Conservation (phyloP, 2,797 vertebrate species). For the Streptopelia turtur region DNA sequence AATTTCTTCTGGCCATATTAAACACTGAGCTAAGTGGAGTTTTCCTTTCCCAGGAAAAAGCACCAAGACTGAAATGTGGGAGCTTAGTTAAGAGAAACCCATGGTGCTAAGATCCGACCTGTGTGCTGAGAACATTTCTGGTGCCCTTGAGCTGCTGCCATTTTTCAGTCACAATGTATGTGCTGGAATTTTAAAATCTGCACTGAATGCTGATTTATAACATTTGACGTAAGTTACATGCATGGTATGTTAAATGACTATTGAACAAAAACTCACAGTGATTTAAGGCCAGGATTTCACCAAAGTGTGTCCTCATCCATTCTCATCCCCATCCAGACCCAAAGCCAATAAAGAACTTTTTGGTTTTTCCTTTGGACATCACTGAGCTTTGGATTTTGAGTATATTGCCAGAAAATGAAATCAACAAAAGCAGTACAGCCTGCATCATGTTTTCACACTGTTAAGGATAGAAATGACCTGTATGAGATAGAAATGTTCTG, state of each 20-base stretch:
- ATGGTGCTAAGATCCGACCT: neutral
- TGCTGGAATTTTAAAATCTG: neutral
- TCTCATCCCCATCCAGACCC: neutral
- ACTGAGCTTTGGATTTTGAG: neutral
- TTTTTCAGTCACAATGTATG: neutral
- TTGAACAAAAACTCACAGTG: neutral
- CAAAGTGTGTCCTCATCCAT: neutral
- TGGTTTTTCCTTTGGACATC: neutral
- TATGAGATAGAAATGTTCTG: too few relatives aligned
- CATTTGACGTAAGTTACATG: neutral
- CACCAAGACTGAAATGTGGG: neutral
- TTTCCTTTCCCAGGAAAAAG: neutral
- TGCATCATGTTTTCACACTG: neutral
- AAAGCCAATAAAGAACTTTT: neutral
- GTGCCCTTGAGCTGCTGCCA: neutral
- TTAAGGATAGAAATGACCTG: neutral
- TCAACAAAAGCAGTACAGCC: neutral
- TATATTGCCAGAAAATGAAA: neutral
- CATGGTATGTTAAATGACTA: neutral
- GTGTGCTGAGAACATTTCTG: neutral
- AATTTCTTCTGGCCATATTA: conserved; percentile 36
- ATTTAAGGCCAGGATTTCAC: conserved; percentile 1
- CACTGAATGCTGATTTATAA: neutral
- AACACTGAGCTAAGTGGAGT: neutral
- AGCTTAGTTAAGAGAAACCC: neutral